Evolutionary conservation across 1,140 invertebrate genomes (phyloP).

Genomic region (Leucophenga varia): DNA sequence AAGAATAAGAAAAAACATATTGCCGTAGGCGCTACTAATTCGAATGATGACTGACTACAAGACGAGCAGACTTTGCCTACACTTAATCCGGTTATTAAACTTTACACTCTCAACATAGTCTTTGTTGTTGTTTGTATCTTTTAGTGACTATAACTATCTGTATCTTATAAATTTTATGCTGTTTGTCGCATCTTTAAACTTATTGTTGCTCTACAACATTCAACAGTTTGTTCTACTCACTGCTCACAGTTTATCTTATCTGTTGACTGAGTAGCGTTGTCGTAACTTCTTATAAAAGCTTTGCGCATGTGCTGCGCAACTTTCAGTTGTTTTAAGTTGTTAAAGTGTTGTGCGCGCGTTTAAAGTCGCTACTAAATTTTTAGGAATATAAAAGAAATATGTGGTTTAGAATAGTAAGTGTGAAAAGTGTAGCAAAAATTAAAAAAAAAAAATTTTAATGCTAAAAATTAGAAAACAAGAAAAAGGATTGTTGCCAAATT

Average conservation of each 20-base stretch:
- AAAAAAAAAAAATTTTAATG: too few relatives aligned
- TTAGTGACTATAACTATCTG: slow-evolving; percentile 2
- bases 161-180: slow-evolving; percentile 29
- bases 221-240: too few relatives aligned
- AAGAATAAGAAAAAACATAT: too few relatives aligned
- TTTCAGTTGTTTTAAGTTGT: slow-evolving; percentile 41
- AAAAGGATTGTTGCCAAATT: too few relatives aligned
- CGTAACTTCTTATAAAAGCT: slow-evolving; percentile 33
- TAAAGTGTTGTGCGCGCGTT: slow-evolving; percentile 2
- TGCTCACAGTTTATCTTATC: slow-evolving; percentile 8
- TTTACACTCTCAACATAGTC: slow-evolving; percentile 40
- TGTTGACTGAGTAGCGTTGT: slow-evolving; percentile 13
- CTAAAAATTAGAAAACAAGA: too few relatives aligned
- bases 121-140: not conserved
- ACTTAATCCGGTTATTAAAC: slow-evolving; percentile 51
- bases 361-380: too few relatives aligned
- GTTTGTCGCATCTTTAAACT: slow-evolving; percentile 17
- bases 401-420: slow-evolving; percentile 35
- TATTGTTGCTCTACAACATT: too few relatives aligned
- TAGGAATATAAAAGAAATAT: too few relatives aligned
- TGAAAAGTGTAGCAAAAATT: too few relatives aligned
- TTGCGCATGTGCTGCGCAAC: slow-evolving; percentile 34
- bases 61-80: not conserved
- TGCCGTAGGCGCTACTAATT: too few relatives aligned
- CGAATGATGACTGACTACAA: too few relatives aligned